These are phyloP conservation scores for Barypeithes pellucidus DNA, from an alignment of 2,888 invertebrate species.

Conservation along the genomic window DNA sequence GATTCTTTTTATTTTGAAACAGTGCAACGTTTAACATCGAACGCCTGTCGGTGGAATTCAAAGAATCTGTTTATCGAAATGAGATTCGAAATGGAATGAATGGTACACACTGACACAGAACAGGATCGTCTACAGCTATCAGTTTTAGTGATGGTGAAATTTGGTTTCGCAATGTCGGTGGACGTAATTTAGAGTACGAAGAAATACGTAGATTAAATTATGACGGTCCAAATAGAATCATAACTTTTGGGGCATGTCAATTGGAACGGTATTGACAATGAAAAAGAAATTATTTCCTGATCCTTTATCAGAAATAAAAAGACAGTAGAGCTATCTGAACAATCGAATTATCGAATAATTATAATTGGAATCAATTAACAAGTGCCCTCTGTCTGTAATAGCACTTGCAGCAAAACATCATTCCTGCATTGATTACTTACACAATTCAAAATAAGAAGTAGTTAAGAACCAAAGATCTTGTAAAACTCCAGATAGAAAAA, in stretches of 20 bases:
- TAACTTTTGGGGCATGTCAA: too few relatives aligned
- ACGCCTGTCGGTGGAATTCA: constrained; percentile 30
- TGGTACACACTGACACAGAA: constrained; percentile 34
- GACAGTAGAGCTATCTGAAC: too few relatives aligned
- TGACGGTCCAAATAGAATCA: too few relatives aligned
- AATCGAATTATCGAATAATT: too few relatives aligned
- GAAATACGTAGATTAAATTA: background rate
- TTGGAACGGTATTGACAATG: too few relatives aligned
- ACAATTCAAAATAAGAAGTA: constrained; percentile 3
- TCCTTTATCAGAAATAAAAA: too few relatives aligned
- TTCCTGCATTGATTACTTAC: background rate
- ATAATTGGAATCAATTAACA: too few relatives aligned
- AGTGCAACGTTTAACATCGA: constrained; percentile 18
- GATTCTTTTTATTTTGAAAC: constrained; percentile 25
- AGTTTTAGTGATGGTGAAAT: constrained; percentile 1
- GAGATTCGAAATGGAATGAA: constrained; percentile 28
- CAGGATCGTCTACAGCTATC: background rate
- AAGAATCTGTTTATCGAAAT: constrained; percentile 32
- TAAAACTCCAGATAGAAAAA: too few relatives aligned
- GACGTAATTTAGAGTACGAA: background rate
- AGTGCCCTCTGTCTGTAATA: too few relatives aligned
- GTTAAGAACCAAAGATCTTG: too few relatives aligned
- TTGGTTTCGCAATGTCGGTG: background rate
- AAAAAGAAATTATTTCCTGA: too few relatives aligned
- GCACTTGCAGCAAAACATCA: too few relatives aligned